phyloP scores from a whole-genome alignment of 2,888 invertebrate species.

The Rotaria macrura region DNA sequence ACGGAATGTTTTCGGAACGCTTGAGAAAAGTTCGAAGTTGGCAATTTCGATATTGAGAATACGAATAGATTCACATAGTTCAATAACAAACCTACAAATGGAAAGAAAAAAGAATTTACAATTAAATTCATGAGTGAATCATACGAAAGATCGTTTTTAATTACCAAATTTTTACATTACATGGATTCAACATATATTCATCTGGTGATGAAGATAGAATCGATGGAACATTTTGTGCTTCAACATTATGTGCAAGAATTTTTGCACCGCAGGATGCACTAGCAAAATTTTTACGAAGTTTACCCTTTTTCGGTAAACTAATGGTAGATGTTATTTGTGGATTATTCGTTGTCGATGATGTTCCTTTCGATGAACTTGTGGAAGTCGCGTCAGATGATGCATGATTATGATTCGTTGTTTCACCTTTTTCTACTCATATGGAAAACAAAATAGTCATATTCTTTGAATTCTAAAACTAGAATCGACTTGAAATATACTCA shows the following conservation, averaged over 20 bases:
- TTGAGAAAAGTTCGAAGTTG: conserved; percentile 93
- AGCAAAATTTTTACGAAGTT: conserved; percentile 71
- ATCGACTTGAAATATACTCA: no score
- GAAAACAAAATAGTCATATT: background rate
- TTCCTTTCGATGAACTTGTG: background rate
- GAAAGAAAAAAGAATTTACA: no score
- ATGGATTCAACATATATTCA: conserved; percentile 94
- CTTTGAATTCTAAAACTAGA: no score
- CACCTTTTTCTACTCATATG: background rate
- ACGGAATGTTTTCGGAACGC: conserved; percentile 82
- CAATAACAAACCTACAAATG: conserved; percentile 79
- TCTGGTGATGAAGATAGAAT: conserved; percentile 79
- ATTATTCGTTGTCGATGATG: background rate
- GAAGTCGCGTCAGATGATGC: background rate
- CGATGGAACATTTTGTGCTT: conserved; percentile 67
- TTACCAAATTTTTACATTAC: conserved; percentile 57
- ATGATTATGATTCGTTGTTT: background rate
- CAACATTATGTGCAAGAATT: conserved; percentile 78
- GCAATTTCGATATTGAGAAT: conserved; percentile 76
- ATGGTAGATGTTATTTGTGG: background rate
- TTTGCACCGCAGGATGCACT: conserved; percentile 94
- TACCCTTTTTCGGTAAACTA: background rate
- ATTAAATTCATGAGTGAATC: no score
- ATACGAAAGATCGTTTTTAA: no score
- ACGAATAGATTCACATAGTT: conserved; percentile 92